Percentiles rank a stretch among this genome's conserved stretches.
Conservation (phyloP, 2,888 invertebrate species). For the Agrochola macilenta region DNA sequence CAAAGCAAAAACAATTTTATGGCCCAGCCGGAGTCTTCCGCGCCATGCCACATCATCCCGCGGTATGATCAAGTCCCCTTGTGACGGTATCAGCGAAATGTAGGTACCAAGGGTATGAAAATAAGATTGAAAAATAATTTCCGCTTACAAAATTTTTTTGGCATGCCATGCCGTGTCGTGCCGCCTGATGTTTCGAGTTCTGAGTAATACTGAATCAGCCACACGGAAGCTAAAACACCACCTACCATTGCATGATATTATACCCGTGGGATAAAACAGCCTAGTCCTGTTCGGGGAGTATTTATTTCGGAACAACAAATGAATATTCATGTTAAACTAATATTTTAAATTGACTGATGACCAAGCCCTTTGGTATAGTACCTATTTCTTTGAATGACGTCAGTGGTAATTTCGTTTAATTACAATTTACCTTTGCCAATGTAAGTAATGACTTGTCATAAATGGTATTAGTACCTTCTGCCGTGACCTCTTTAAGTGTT, state of each 20-base stretch:
- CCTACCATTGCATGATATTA: background rate
- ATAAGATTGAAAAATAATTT: background rate
- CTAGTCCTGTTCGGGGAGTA: constrained; percentile 6
- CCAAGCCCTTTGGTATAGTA: constrained; percentile 28
- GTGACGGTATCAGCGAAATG: background rate
- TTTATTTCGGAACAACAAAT: constrained; percentile 28
- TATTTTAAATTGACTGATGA: constrained; percentile 36
- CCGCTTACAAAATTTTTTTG: background rate
- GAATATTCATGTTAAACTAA: constrained; percentile 32
- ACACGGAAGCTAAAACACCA: background rate
- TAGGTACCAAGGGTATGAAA: background rate
- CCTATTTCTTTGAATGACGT: constrained; percentile 48
- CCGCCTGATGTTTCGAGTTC: background rate
- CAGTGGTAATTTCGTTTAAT: constrained; percentile 44
- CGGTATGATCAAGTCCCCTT: background rate
- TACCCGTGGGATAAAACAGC: constrained; percentile 12
- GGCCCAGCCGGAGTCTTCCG: too few relatives aligned
- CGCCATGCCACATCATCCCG: too few relatives aligned
- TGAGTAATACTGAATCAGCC: background rate
- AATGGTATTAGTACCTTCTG: constrained; percentile 16
- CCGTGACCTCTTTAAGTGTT: constrained; percentile 26
- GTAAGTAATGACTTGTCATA: constrained; percentile 40
- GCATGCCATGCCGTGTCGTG: background rate
- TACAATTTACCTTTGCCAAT: constrained; percentile 37
- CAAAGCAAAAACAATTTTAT: background rate